These are phyloP conservation scores for Microcebus jonahi DNA, from an alignment of 2,113 vertebrate genomes.

Conservation along the genomic window DNA sequence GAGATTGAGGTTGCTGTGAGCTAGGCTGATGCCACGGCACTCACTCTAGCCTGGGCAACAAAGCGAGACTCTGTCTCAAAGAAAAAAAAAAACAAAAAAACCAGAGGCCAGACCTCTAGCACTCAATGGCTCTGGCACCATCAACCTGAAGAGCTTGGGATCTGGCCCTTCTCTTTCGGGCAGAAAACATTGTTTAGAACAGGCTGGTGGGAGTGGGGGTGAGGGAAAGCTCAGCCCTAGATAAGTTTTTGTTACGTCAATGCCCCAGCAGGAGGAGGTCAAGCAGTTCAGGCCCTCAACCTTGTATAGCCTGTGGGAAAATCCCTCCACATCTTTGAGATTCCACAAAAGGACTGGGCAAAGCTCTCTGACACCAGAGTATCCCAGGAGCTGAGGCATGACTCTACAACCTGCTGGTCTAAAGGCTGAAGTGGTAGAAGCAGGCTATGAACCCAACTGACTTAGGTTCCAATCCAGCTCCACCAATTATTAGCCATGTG, in stretches of 20 bases:
- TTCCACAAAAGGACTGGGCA: background rate
- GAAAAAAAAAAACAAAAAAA: too few species aligned
- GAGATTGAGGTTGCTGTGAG: too few species aligned
- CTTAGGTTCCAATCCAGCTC: background rate
- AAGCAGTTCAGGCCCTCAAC: background rate
- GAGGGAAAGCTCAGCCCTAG: background rate
- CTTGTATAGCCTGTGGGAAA: background rate
- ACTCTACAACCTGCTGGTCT: background rate
- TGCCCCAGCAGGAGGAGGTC: background rate
- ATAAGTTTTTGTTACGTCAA: background rate
- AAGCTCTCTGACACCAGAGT: background rate
- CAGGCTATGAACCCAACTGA: background rate
- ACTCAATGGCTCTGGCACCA: background rate
- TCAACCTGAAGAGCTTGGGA: constrained; percentile 14
- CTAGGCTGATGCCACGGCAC: too few species aligned
- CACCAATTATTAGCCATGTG: background rate
- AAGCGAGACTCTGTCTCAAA: too few species aligned
- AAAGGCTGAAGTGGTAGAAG: constrained; percentile 2
- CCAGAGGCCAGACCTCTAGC: background rate
- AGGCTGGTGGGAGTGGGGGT: background rate
- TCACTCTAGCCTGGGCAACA: too few species aligned
- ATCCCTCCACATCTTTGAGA: background rate
- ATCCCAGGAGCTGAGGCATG: background rate
- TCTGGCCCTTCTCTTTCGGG: background rate
- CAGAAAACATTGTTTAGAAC: constrained; percentile 26